phyloP scores from a whole-genome alignment of 2,888 invertebrate genomes.

The Melanargia galathea region DNA sequence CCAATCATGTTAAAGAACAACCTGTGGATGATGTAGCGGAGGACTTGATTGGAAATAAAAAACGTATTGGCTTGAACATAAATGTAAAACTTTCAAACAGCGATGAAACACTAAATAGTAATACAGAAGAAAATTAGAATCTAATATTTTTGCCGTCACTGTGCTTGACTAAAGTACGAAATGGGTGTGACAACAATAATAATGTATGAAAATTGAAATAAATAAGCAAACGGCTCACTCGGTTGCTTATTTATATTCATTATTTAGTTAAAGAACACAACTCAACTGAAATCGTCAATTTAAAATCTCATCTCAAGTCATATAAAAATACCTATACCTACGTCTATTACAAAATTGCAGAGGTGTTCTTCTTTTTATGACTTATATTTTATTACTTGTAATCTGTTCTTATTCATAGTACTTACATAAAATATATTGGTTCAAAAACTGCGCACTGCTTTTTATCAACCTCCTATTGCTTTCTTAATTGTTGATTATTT shows the following conservation, averaged over 20 bases:
- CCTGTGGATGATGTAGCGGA: constrained; percentile 14
- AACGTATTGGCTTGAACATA: constrained; percentile 66
- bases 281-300: too few relatives aligned
- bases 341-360: too few relatives aligned
- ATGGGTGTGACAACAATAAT: too few relatives aligned
- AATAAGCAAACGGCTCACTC: too few relatives aligned
- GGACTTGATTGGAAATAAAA: constrained; percentile 45
- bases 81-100: constrained; percentile 59
- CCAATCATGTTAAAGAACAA: constrained; percentile 34
- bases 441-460: constrained; percentile 1
- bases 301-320: too few relatives aligned
- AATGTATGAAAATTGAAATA: too few relatives aligned
- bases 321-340: too few relatives aligned
- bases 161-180: not conserved
- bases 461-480: constrained; percentile 2
- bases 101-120: constrained; percentile 41
- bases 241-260: too few relatives aligned
- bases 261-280: too few relatives aligned
- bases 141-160: not conserved
- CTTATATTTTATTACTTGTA: not conserved
- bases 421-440: constrained; percentile 16
- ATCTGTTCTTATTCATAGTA: not conserved
- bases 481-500: constrained; percentile 7
- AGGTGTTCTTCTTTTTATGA: too few relatives aligned
- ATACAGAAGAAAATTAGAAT: not conserved